Percentiles rank a stretch among this genome's conserved stretches.
phyloP scores from a whole-genome alignment of 2,113 vertebrate genomes.

The Butorides virescens region DNA sequence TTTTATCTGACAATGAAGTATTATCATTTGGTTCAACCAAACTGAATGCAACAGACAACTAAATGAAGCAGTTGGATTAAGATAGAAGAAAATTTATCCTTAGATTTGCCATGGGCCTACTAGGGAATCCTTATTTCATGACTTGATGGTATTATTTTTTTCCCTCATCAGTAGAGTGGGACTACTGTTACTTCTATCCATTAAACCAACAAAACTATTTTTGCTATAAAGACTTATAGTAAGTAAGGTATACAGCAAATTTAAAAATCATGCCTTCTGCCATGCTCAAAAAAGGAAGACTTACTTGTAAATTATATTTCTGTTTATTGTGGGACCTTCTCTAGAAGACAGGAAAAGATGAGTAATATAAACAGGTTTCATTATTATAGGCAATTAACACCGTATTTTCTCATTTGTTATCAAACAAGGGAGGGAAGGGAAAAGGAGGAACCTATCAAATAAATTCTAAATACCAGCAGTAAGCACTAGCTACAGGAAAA shows the following conservation, averaged over 20 bases:
- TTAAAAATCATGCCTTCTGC: not conserved
- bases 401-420: not conserved
- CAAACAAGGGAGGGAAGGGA: not conserved
- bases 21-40: not conserved
- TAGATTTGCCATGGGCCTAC: rapidly evolving
- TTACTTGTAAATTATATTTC: not conserved
- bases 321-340: not conserved
- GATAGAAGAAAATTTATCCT: not conserved
- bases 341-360: not conserved
- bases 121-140: not conserved
- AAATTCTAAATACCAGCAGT: not conserved
- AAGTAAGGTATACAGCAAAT: not conserved
- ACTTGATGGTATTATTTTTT: not conserved
- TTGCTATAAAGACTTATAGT: not conserved
- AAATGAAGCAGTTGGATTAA: not conserved
- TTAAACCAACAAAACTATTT: not conserved
- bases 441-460: not conserved
- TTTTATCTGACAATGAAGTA: not conserved
- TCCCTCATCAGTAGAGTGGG: not conserved
- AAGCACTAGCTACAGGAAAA: not conserved
- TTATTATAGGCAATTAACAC: not conserved
- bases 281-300: not conserved
- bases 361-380: not conserved
- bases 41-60: not conserved
- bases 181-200: not conserved